These are phyloP conservation scores for Ommatoiulus sabulosus DNA, from an alignment of 2,888 invertebrate genomes.

Conservation along the genomic window DNA sequence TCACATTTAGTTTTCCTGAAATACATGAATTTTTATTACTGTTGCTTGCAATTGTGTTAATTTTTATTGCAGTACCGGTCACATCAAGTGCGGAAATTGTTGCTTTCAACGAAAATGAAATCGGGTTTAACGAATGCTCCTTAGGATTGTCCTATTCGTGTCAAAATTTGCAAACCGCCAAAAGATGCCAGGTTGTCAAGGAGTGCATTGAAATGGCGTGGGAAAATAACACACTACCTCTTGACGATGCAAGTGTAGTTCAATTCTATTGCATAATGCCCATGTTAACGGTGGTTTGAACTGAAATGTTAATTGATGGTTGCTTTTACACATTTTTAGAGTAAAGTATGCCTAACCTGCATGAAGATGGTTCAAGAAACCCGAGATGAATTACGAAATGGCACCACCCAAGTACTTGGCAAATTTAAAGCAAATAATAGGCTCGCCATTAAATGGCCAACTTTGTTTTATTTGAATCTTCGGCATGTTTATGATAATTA, in stretches of 20 bases:
- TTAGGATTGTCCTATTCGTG: conserved; percentile 61
- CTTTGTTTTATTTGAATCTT: conserved; percentile 42
- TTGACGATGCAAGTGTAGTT: conserved; percentile 72
- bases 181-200: conserved; percentile 79
- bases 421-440: conserved; percentile 17
- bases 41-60: too few relatives aligned
- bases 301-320: not conserved
- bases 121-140: conserved; percentile 59
- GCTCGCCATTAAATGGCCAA: not conserved
- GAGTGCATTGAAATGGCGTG: conserved; percentile 86
- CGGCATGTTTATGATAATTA: not conserved
- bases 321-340: conserved; percentile 67
- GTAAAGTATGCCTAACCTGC: conserved; percentile 85
- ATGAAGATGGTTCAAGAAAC: conserved; percentile 91
- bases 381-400: conserved; percentile 86
- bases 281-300: not conserved
- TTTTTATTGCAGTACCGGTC: not conserved
- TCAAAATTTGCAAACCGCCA: conserved; percentile 72
- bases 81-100: not conserved
- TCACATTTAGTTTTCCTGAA: too few relatives aligned
- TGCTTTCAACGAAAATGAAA: not conserved
- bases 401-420: conserved; percentile 78
- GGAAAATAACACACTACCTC: conserved; percentile 75
- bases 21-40: too few relatives aligned
- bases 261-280: not conserved